phyloP scores from a whole-genome alignment of 2,113 vertebrate species.

The Hystrix cristata region DNA sequence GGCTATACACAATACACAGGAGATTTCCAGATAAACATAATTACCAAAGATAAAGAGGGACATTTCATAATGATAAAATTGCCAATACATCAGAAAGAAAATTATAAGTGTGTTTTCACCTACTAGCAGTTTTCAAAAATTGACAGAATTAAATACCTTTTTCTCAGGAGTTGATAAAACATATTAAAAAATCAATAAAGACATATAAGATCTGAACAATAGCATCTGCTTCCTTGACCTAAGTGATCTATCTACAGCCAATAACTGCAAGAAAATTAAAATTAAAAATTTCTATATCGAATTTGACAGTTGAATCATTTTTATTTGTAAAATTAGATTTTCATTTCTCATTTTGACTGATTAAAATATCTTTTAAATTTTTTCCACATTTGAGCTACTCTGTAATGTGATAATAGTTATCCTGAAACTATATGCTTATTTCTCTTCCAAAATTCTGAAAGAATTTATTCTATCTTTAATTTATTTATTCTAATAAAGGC shows the following conservation, averaged over 20 bases:
- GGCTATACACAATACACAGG: neutral
- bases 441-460: neutral
- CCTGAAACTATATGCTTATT: neutral
- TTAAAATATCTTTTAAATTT: neutral
- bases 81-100: neutral
- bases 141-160: neutral
- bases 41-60: neutral
- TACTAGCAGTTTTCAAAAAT: neutral
- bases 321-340: neutral
- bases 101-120: neutral
- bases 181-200: neutral
- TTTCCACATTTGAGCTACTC: neutral
- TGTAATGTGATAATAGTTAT: neutral
- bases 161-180: neutral
- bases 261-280: neutral
- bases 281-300: neutral
- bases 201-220: neutral
- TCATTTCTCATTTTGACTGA: neutral
- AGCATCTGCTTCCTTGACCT: neutral
- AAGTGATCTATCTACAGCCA: neutral
- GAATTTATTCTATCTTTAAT: neutral
- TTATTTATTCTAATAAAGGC: neutral
- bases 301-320: neutral
- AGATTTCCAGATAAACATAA: neutral
- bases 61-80: neutral